phyloP scores from a whole-genome alignment of 2,888 invertebrate genomes.

The Drosophila recens region DNA sequence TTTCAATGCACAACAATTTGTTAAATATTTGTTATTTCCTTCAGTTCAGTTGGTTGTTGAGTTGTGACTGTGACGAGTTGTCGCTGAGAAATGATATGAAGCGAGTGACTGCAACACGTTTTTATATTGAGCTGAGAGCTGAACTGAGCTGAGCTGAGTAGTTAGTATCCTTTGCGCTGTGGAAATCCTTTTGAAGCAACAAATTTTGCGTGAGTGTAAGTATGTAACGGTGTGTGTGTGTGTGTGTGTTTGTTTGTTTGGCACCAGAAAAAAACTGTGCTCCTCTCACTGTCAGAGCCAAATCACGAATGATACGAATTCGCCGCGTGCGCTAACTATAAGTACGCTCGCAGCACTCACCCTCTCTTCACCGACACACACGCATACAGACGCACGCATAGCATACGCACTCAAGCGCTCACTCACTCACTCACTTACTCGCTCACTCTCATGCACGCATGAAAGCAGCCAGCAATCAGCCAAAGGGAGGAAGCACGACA shows the following conservation, averaged over 20 bases:
- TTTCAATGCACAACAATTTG: constrained; percentile 34
- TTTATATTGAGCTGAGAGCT: constrained; percentile 63
- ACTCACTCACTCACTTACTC: constrained; percentile 54
- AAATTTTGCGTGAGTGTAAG: constrained; percentile 55
- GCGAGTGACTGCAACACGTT: constrained; percentile 66
- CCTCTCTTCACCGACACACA: constrained; percentile 41
- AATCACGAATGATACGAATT: constrained; percentile 85
- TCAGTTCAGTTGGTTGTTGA: constrained; percentile 30
- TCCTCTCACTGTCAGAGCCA: constrained; percentile 83
- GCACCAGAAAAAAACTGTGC: constrained; percentile 53
- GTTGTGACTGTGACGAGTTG: constrained; percentile 72
- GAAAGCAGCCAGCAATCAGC: constrained; percentile 22
- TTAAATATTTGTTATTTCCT: constrained; percentile 25
- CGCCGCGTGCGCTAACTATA: constrained; percentile 82
- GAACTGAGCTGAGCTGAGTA: constrained; percentile 35
- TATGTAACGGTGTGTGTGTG: constrained; percentile 31
- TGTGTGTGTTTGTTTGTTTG: constrained; percentile 39
- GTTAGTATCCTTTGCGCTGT: constrained; percentile 67
- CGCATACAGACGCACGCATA: constrained; percentile 28
- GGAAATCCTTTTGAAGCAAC: constrained; percentile 72
- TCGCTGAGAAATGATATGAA: constrained; percentile 69
- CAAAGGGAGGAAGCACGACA: constrained; percentile 54
- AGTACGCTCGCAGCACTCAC: constrained; percentile 73
- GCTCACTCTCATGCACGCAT: constrained; percentile 38
- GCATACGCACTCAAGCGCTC: constrained; percentile 47